phyloP scores from a whole-genome alignment of 1,140 invertebrate genomes.

The Bathynomus jamesi region DNA sequence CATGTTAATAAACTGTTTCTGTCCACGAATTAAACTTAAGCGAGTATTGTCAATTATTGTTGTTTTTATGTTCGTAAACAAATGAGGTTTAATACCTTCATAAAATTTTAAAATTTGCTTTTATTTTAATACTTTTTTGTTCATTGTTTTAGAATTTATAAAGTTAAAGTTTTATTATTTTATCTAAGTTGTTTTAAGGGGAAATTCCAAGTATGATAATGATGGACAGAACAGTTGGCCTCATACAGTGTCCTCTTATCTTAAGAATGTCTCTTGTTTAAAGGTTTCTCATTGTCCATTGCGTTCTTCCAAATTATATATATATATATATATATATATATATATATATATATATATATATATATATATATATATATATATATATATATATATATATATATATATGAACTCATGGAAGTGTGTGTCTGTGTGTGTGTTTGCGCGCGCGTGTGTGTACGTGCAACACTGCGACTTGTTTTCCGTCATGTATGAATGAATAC shows the following conservation, averaged over 20 bases:
- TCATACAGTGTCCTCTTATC: neutral
- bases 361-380: constrained; percentile 6
- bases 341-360: neutral
- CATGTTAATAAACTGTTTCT: too few relatives aligned
- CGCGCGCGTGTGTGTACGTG: too few relatives aligned
- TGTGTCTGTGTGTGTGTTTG: neutral
- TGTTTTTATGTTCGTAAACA: too few relatives aligned
- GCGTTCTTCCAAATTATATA: neutral
- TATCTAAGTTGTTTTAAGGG: neutral
- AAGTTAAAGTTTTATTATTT: neutral
- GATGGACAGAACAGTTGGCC: neutral
- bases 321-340: neutral
- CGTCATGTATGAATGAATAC: too few relatives aligned
- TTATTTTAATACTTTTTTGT: too few relatives aligned
- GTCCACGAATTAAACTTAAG: too few relatives aligned
- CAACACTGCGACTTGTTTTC: too few relatives aligned
- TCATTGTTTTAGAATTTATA: too few relatives aligned
- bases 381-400: constrained; percentile 11
- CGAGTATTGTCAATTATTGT: too few relatives aligned
- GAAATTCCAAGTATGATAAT: neutral
- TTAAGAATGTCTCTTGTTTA: neutral
- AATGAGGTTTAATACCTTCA: too few relatives aligned
- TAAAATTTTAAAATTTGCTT: too few relatives aligned
- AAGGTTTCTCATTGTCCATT: neutral
- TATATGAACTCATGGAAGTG: constrained; percentile 2